These are phyloP conservation scores for Acanthurus leucopareius DNA, from an alignment of 2,797 vertebrate species.

Conservation along the genomic window DNA sequence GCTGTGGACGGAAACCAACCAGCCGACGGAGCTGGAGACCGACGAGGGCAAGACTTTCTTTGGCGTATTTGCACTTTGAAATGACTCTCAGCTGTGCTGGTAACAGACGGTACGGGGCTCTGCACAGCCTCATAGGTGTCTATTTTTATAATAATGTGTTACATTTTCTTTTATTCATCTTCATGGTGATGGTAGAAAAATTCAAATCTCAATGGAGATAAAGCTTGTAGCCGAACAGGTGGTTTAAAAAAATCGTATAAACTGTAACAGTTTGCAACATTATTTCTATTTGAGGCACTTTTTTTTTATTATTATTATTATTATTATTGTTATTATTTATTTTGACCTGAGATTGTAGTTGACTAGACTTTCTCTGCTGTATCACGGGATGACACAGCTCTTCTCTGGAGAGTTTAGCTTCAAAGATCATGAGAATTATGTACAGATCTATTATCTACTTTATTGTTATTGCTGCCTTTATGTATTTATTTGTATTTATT, in stretches of 20 bases:
- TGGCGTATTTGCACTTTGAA: slow-evolving; percentile 84
- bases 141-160: not conserved
- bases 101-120: not conserved
- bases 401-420: slow-evolving; percentile 31
- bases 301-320: slow-evolving; percentile 44
- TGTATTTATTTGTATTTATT: slow-evolving; percentile 82
- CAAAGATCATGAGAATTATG: slow-evolving; percentile 4
- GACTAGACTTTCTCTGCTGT: slow-evolving; percentile 40
- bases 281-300: slow-evolving; percentile 59
- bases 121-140: not conserved
- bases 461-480: slow-evolving; percentile 5
- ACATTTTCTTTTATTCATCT: slow-evolving; percentile 67
- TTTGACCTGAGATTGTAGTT: slow-evolving; percentile 64
- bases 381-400: slow-evolving; percentile 32
- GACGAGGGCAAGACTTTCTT: slow-evolving; percentile 83
- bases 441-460: slow-evolving; percentile 9
- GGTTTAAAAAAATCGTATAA: slow-evolving; percentile 48
- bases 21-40: slow-evolving; percentile 63
- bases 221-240: slow-evolving; percentile 22
- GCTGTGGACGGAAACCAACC: slow-evolving; percentile 77
- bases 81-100: not conserved
- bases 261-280: slow-evolving; percentile 78
- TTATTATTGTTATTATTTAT: slow-evolving; percentile 64
- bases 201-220: slow-evolving; percentile 78
- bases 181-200: slow-evolving; percentile 55